Conservation (phyloP, 2,888 invertebrate genomes). For the Myopa testacea region DNA sequence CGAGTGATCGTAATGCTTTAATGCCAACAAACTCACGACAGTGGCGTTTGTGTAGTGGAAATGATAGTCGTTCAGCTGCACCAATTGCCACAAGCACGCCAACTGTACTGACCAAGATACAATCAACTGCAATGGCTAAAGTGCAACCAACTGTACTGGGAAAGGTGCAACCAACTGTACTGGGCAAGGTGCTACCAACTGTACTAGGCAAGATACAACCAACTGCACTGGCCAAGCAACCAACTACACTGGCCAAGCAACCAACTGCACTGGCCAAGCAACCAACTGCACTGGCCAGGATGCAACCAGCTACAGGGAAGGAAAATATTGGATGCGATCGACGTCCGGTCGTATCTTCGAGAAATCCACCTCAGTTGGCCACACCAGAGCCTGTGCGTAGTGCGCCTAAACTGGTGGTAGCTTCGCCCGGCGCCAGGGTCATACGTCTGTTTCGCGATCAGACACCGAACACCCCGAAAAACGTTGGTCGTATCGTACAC, state of each 20-base stretch:
- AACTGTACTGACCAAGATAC: neutral
- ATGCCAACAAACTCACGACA: neutral
- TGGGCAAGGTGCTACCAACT: no score
- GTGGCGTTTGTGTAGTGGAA: conserved; percentile 14
- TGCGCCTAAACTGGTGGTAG: conserved; percentile 21
- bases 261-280: no score
- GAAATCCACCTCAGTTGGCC: conserved; percentile 17
- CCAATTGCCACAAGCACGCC: conserved; percentile 35
- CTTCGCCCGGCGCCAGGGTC: conserved; percentile 36
- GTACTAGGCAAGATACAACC: no score
- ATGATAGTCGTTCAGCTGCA: neutral
- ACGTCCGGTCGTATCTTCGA: neutral
- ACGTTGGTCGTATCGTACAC: conserved; percentile 39
- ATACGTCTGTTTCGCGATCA: conserved; percentile 44
- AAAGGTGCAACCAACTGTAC: no score
- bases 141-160: no score
- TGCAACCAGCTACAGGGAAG: neutral
- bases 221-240: no score
- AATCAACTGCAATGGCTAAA: no score
- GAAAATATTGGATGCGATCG: neutral
- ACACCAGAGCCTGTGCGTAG: conserved; percentile 49
- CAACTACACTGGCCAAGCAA: no score
- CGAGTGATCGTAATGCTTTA: conserved; percentile 9
- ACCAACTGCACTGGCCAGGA: no score
- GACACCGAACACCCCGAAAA: conserved; percentile 39